Base-by-base conservation (phyloP, 2,888 invertebrate genomes). In the Deroplatys truncata region DNA sequence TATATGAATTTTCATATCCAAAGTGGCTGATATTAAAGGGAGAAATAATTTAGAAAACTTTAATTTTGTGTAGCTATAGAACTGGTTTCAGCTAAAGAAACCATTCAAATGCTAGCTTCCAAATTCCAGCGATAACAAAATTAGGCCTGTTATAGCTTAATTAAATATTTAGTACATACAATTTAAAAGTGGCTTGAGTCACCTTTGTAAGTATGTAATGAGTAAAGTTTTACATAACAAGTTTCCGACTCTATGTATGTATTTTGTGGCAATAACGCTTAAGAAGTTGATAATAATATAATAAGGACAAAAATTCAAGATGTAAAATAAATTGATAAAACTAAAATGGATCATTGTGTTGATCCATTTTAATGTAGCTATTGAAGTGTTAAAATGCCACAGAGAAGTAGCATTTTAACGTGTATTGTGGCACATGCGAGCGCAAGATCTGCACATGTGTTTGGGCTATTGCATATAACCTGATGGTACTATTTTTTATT, bases 201-300 rank as follows among this genome's bases (percentile, higher is more conserved):
- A 87, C 84, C 72, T 84, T 86, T 84, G 83, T 15, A 85, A 31
- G 88, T 84, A 87, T 89, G 89, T 88, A 89, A 82, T 86, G 56
- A 82, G 87, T 83, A 87, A 29, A 82, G 87, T n/a, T 86, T 89
- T 90, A 90, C 90, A 90, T 90, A 90, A 90, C 89, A 90, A 90
- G 90, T 90, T 89, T 90, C 90, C 90, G 88, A 90, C 90, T 90
- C 90, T 90, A 90, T 90, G 90, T 90, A 90, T 90, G 88, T 90
- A 87, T 87, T 87, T 82, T 87, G 87, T 35, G 16, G n/a, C 29
- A 86, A 86, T 29, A 83, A 87, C 43, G 56, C 56, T 72, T 72
- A 72, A 72, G 56, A 72, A 72, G 56, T 72, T 72, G 56, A 72
- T 72, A 72, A 72, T 72, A 20, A 72, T 72, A 72, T 72, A 56